Base-by-base conservation (phyloP, 2,888 invertebrate species). In the Drosophila peninsularis region DNA sequence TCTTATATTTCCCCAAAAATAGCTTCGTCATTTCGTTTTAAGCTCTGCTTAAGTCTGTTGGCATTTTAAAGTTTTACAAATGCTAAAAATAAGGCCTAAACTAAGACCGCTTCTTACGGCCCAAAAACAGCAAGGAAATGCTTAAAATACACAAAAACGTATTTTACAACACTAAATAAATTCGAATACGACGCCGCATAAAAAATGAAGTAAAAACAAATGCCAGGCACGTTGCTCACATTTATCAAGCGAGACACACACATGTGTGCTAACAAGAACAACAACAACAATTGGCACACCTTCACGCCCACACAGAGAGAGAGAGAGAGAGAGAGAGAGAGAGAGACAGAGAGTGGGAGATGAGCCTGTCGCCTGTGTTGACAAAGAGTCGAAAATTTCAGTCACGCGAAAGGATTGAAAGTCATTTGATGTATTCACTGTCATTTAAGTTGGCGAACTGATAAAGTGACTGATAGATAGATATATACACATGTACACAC, bases 321-420 rank as follows among this genome's bases (percentile, higher is more conserved):
- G 14, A 24, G 5, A 54, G 11, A 47, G 21, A 7, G 32, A 61
- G 42, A 52, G 44, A 24, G 24, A 37, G 41, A 13, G 47, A 64
- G 75, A 67, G 11, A 47, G 21, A 7, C 24, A 61, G 42, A 52
- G 44, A 24, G 24, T 41, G 41, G 17, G 47, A 64, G 75, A 67
- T 67, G 60, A 75, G 76, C 50, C 62, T 67, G 75, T 75, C 76
- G 71, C 66, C 50, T 17, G 52, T 62, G 71, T 79, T 83, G 82
- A 83, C 86, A 83, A 83, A 86, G 82, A 86, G 86, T 79, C 86
- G 79, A 86, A 75, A 83, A 83, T 78, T 89, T 87, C 63, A 86
- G 84, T 84, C 84, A 86, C 83, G 89, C 89, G 89, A 88, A 88
- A 75, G 84, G 84, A 86, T 85, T 85, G 84, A 86, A 83, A 86